Conservation (phyloP, 2,113 vertebrate genomes). For the Stegostoma tigrinum region DNA sequence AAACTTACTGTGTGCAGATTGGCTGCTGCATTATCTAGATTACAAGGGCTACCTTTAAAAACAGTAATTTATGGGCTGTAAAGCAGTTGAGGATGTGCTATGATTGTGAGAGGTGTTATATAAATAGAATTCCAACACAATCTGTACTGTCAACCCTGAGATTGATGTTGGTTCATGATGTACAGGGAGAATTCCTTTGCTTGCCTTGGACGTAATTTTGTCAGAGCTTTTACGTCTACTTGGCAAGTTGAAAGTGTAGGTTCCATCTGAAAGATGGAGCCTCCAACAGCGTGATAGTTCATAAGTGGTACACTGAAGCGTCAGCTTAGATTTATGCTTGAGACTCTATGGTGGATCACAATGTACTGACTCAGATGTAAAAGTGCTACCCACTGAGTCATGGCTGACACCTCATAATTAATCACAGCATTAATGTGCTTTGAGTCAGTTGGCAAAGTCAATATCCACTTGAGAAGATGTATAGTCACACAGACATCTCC, state of each 20-base stretch:
- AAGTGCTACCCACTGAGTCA: not conserved
- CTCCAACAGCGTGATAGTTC: too few relatives aligned
- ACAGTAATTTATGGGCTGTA: too few relatives aligned
- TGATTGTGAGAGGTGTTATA: too few relatives aligned
- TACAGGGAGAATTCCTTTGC: not conserved
- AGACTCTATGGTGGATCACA: not conserved
- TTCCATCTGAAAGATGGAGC: not conserved
- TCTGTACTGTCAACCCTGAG: not conserved
- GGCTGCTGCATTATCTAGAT: too few relatives aligned
- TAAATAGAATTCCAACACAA: not conserved
- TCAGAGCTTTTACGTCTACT: not conserved
- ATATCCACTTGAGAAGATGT: not conserved
- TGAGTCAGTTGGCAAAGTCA: not conserved
- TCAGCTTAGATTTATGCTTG: too few relatives aligned
- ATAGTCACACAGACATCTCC: not conserved
- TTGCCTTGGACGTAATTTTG: not conserved
- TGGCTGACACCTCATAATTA: not conserved
- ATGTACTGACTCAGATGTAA: not conserved
- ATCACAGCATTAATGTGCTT: not conserved
- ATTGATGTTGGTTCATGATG: not conserved
- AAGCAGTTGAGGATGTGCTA: too few relatives aligned
- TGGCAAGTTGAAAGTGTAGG: not conserved
- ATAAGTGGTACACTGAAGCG: too few relatives aligned
- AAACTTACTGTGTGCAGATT: too few relatives aligned
- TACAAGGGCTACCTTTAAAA: too few relatives aligned